Evolutionary conservation across 1,140 invertebrate genomes (phyloP), one percentile per base, ranked within the genome.

Genomic region (Trachymyrmex cornetzi): DNA sequence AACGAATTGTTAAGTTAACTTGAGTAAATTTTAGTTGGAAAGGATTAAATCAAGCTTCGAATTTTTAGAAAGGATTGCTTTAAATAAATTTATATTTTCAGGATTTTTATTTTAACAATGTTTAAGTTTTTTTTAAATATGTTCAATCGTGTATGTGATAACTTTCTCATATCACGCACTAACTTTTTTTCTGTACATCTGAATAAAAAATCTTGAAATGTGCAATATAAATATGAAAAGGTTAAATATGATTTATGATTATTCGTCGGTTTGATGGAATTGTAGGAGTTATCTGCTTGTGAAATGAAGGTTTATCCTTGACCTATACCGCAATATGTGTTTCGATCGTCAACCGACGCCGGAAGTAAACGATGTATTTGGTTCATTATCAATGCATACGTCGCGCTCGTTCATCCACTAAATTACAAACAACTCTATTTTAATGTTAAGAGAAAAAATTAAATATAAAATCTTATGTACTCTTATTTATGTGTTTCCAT

Each of bases 291-390:
- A 22, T 86, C 53, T 64, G 50, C 55, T 80, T 57, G 57, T 64
- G 34, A 80, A 84, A 87, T 86, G 82, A 55, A 86, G 71, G 72
- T 27, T 77, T 75, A 88, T 48, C 91, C 86, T 91, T 92, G 92
- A 92, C 88, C 89, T 86, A 69, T 55, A 63, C 19, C 30, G 79
- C 82, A 67, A 86, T 50, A 77, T 72, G 72, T 71, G 27, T 87
- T 92, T 89, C 87, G 90, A 91, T 91, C 80, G 74, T 30, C 61
- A 24, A 50, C 24, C 27, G 57, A 69, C 48, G 27, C 19, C 48
- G 81, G 55, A 86, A 88, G 72, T 88, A n/a, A 80, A 87, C 67
- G 55, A 14, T 77, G 77, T 50, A 55, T 66, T 66, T n/a, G 63
- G 30, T 88, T 86, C 74, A 59, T 87, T 80, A 81, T 81, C 44